Base-by-base conservation (phyloP, 2,113 vertebrate genomes). In the Xenotilapia leptura region DNA sequence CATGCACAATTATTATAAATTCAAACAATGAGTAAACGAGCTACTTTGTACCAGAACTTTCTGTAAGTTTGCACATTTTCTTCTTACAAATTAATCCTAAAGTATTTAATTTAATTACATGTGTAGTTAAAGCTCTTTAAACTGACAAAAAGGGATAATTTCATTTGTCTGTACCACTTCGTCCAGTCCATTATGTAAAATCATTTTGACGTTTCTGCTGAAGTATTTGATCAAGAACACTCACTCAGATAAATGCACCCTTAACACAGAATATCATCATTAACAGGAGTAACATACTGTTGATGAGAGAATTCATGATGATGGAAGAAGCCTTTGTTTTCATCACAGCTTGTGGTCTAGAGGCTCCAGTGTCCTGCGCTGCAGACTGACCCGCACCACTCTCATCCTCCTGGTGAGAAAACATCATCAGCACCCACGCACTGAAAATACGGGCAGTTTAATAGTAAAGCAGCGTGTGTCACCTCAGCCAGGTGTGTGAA, bases 241-340 rank as follows among this genome's bases (percentile, higher is more conserved):
- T 33, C 21, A 77, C 1, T 9, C 28, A 33, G 28, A 33, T 31
- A 9, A 53, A 4, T 21, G 13, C 47, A 14, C 6, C 6, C 5
- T 33, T 31, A 60, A 31, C 5, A 65, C 15, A 21, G 2, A 36
- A 21, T 42, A 56, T 21, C 17, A 23, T 56, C 33, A 53, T 26
- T 1, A 17, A 23, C 8, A 19, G 54, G 45, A 56, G 31, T 5
- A 9, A 87, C 98, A 93, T 97, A 99, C 99, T 99, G 96, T 97
- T 98, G 92, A 99, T 97, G 86, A 99, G 97, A 84, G 99, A 99
- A 87, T 92, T 98, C 97, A 99, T 97, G 96, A 99, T 98, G 87
- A 95, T 28, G 3, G 97, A 97, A 12, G 98, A 98, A 26, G 98
- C 99, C 95, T 98, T 99, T 56, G 98, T 95, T 93, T 99, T 99